Base-by-base conservation (phyloP, 2,888 invertebrate species). In the Neocrepidodera transversa region DNA sequence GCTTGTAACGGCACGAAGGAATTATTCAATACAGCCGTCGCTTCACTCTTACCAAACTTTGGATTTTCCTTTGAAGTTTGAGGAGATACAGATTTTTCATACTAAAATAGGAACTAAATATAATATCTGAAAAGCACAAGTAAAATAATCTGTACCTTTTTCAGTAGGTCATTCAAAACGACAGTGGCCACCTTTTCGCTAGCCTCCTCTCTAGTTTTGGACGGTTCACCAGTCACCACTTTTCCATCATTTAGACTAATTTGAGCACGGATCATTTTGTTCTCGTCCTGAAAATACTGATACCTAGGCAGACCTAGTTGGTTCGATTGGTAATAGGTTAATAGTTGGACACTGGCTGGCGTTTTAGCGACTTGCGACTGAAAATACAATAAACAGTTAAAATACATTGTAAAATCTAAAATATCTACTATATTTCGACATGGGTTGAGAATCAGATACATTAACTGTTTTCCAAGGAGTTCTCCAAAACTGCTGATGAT, bases 1-100 rank as follows among this genome's bases (percentile, higher is more conserved):
- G 82, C 85, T 72, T 85, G 85, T 13, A 85, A 73, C 0, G 85
- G 85, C 23, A 84, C 83, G 63, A 85, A 85, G 0, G 83, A 78
- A 18, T 82, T 76, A 51, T 54, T 66, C 47, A 62, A 63, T 40
- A 64, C 66, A 43, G 56, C 36, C 1, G 53, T 49, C 26, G 62
- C 28, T 13, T 60, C 59, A 38, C 56, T 49, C 18, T 60, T 61
- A 16, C 28, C 13, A 5, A 18, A 11, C 17, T 26, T 38, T 3
- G 13, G 5, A 16, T 40, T 26, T 5, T 51, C 26, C 7, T 35
- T 35, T 18, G 8, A 2, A 7, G 35, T 38, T n/a, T 23, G n/a
- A 23, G 36, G 2, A 16, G 28, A 17, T 5, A 30, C 30, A 30
- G 30, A 2, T 30, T 30, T 30, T 2, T 30, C 30, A n/a, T 7